These are phyloP conservation scores for Scopus umbretta DNA, from an alignment of 2,113 vertebrate species.

Conservation along the genomic window DNA sequence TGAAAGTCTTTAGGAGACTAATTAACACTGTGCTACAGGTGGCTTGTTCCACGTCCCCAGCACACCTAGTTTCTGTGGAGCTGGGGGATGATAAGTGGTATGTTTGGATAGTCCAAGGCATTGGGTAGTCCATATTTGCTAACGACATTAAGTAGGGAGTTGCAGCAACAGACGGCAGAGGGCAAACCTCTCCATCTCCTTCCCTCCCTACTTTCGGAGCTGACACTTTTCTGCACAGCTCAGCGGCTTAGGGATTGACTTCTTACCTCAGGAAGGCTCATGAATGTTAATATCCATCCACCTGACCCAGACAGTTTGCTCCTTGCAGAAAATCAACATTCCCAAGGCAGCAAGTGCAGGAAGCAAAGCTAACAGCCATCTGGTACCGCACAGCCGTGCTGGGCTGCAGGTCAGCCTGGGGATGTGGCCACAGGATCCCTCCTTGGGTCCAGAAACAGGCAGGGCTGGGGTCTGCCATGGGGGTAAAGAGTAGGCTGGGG, in stretches of 20 bases:
- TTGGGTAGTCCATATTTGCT: not conserved
- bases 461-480: not conserved
- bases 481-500: not conserved
- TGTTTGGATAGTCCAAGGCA: not conserved
- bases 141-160: not conserved
- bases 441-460: not conserved
- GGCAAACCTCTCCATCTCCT: not conserved
- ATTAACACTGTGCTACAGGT: not conserved
- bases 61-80: not conserved
- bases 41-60: not conserved
- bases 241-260: not conserved
- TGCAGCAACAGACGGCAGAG: not conserved
- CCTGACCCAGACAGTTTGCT: not conserved
- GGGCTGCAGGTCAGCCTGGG: not conserved
- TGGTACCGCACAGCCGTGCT: accelerated
- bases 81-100: not conserved
- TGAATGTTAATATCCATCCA: conserved; percentile 7
- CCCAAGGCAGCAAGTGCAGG: not conserved
- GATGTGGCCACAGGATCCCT: not conserved
- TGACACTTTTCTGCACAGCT: not conserved
- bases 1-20: not conserved
- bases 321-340: not conserved
- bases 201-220: not conserved
- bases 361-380: not conserved
- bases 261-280: not conserved